Conservation (phyloP, 2,888 invertebrate genomes). For the Scaptomyza reducta region DNA sequence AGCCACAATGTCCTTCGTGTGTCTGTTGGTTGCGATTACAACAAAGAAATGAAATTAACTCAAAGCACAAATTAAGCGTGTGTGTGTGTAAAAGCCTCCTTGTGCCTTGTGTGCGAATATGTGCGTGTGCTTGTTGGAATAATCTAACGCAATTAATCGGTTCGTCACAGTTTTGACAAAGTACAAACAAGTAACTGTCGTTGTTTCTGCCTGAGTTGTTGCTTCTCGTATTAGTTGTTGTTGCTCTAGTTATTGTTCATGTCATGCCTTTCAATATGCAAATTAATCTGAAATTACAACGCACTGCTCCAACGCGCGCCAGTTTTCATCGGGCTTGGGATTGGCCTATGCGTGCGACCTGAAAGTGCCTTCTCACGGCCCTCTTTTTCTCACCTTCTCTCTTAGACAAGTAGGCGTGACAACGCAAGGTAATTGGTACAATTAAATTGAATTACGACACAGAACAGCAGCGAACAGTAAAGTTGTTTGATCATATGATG, state of each 20-base stretch:
- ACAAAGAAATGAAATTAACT: slow-evolving; percentile 75
- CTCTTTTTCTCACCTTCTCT: not conserved
- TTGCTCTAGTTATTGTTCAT: slow-evolving; percentile 18
- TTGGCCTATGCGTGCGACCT: slow-evolving; percentile 14
- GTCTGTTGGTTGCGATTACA: slow-evolving; percentile 58
- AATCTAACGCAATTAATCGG: slow-evolving; percentile 82
- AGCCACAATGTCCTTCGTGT: slow-evolving; percentile 32
- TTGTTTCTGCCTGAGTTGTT: slow-evolving; percentile 34
- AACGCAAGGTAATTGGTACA: slow-evolving; percentile 41
- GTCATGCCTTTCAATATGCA: slow-evolving; percentile 66
- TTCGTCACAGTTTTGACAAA: slow-evolving; percentile 73
- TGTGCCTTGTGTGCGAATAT: slow-evolving; percentile 3
- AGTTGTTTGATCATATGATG: too few species aligned
- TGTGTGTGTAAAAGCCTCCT: not conserved
- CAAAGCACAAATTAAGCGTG: slow-evolving; percentile 66
- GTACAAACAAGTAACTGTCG: slow-evolving; percentile 61
- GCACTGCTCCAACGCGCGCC: slow-evolving; percentile 29
- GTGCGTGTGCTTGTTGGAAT: slow-evolving; percentile 48
- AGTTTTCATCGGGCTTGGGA: slow-evolving; percentile 28
- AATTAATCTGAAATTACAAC: slow-evolving; percentile 72
- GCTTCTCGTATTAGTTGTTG: slow-evolving; percentile 1
- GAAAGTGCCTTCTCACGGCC: not conserved
- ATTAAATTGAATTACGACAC: slow-evolving; percentile 58
- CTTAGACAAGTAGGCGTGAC: not conserved
- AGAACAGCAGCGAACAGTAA: not conserved